Base-by-base conservation (phyloP, 2,113 vertebrate species). In the Pelmatolapia mariae region DNA sequence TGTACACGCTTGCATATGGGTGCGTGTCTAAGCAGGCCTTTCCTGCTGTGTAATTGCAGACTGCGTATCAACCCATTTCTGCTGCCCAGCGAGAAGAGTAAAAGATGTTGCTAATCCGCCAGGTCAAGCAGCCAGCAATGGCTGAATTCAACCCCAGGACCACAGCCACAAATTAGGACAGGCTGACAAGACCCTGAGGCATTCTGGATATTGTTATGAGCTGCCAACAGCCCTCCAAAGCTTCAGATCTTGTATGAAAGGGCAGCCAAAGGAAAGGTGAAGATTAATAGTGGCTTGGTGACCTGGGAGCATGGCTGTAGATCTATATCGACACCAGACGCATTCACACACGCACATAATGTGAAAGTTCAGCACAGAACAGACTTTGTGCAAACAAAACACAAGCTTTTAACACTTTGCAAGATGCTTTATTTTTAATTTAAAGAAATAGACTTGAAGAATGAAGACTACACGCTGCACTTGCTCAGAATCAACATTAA, bases 111-210 rank as follows among this genome's bases (percentile, higher is more conserved):
- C 95, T 95, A 95, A 96, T 96, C 95, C 86, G 43, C 81, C 89
- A 76, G 95, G 96, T 97, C 95, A 95, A 95, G 92, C 95, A 91
- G 91, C 92, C 94, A 88, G 84, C 93, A 38, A 84, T 66, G 85
- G 84, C 89, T 94, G 93, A 93, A 96, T 96, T 95, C 94, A 95
- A 90, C 91, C 91, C 73, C 82, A 89, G 91, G 94, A 92, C 91
- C 88, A 81, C 90, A 83, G 95, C 94, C 95, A 94, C 96, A 96
- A 96, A 96, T 96, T 96, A 95, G 93, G 92, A 93, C 88, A 85
- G 89, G 90, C 87, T 90, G 94, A 96, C 96, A 95, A 93, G 94
- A 92, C 91, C 94, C 90, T 33, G 66, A 87, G 29, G 94, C 92
- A 93, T 92, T 93, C 90, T 95, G 89, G 91, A 93, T 93, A 94